Evolutionary conservation across 2,113 vertebrate genomes (phyloP), one percentile per base, ranked within the genome.

Genomic region (Nestor notabilis): DNA sequence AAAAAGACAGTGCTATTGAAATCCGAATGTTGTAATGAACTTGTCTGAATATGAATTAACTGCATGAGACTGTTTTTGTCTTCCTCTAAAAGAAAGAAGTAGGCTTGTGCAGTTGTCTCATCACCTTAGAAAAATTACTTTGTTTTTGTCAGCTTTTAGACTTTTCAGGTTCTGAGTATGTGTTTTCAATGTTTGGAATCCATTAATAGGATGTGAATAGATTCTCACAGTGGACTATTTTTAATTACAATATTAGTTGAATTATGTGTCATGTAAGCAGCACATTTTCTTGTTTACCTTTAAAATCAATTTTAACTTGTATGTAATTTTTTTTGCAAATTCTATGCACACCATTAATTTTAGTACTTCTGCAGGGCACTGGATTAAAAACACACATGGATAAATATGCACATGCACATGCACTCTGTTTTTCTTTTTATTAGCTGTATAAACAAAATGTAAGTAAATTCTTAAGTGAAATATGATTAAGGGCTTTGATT

Each of bases 221-320:
- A 58, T 50, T 9, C 11, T 79, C 37, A 46, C 3, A 19, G 9
- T 7, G n/a, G 23, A 37, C 29, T 50, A 3, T 0, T 9, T 65
- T 69, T 80, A 75, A 61, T 37, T 74, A n/a, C 5, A 46, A 8
- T 78, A 49, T 61, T 52, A 27, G 72, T 79, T 74, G 66, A 74
- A 56, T 46, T 82, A 11, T 68, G 15, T 31, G 29, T 83, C 21
- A 17, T 5, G 2, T 56, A 80, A 80, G 63, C 33, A 86, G 31
- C 10, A n/a, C 20, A 29, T 52, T 25, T 21, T 68, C 16, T 83
- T 6, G 0, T 80, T 61, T 27, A 46, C 14, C 71, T 87, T 70
- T 58, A 11, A 87, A 85, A 41, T 61, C 52, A 52, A 0, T 69
- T 72, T 77, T 69, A 74, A 52, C 28, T 25, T 49, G 2, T 65